A percentile compares a stretch with the other conserved stretches of the same genome.
Conservation (phyloP, 2,113 vertebrate species). For the Trematomus loennbergii region DNA sequence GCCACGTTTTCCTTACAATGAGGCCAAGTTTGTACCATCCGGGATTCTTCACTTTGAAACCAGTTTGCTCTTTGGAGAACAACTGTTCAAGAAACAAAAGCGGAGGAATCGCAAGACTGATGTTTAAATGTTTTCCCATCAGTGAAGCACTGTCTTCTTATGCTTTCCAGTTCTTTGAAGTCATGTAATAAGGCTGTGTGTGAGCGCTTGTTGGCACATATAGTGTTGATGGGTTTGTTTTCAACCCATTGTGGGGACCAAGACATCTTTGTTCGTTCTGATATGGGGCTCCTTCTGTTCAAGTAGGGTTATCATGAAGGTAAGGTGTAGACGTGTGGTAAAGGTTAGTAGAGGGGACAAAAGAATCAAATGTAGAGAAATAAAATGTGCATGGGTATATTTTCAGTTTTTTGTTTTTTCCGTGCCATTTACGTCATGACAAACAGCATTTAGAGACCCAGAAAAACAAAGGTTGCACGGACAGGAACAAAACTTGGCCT, state of each 20-base stretch:
- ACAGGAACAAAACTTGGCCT: constrained; percentile 63
- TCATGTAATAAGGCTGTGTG: constrained; percentile 34
- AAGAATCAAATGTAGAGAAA: neutral
- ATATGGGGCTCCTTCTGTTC: neutral
- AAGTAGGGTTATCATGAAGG: neutral
- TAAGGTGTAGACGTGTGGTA: neutral
- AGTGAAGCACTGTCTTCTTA: constrained; percentile 23
- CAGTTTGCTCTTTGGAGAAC: constrained; percentile 41
- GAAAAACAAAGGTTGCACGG: constrained; percentile 49
- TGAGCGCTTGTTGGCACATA: neutral
- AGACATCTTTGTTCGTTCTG: neutral
- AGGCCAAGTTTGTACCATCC: constrained; percentile 37
- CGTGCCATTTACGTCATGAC: constrained; percentile 3
- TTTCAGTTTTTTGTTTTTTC: neutral
- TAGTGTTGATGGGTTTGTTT: constrained; percentile 12
- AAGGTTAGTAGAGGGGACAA: neutral
- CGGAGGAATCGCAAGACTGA: constrained; percentile 35
- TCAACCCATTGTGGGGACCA: constrained; percentile 8
- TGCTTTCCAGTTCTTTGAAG: constrained; percentile 50
- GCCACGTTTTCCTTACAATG: constrained; percentile 18
- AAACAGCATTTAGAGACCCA: constrained; percentile 30
- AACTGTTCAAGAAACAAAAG: constrained; percentile 43
- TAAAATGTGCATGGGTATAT: constrained; percentile 1
- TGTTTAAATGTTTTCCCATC: constrained; percentile 54
- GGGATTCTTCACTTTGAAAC: constrained; percentile 54